Percentiles rank a stretch among this genome's conserved stretches.
These are phyloP conservation scores for Eudasyphora cyanicolor DNA, from an alignment of 2,888 invertebrate species.

Conservation along the genomic window DNA sequence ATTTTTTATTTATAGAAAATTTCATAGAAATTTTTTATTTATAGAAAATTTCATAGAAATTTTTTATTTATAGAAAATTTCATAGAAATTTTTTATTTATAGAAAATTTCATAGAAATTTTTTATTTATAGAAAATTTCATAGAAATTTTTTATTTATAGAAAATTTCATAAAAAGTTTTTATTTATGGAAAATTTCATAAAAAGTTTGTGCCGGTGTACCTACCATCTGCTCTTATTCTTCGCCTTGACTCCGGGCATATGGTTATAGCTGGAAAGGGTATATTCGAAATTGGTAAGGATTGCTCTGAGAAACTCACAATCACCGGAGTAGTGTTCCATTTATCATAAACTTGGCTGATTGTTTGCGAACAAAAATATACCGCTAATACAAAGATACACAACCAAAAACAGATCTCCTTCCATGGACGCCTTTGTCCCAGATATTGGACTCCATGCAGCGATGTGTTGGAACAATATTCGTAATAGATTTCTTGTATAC, in stretches of 20 bases:
- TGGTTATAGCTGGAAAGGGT: slow-evolving; percentile 77
- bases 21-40: too few species aligned
- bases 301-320: slow-evolving; percentile 87
- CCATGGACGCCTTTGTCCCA: slow-evolving; percentile 82
- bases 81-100: too few species aligned
- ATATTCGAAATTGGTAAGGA: slow-evolving; percentile 81
- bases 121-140: too few species aligned
- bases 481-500: slow-evolving; percentile 79
- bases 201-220: too few species aligned
- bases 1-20: too few species aligned
- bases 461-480: slow-evolving; percentile 83
- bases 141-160: too few species aligned
- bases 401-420: slow-evolving; percentile 83
- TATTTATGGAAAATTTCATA: too few species aligned
- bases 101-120: too few species aligned
- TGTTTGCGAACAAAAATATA: slow-evolving; percentile 82
- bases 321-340: slow-evolving; percentile 86
- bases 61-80: too few species aligned
- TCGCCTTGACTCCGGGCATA: slow-evolving; percentile 76
- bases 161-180: too few species aligned
- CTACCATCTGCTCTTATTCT: slow-evolving; percentile 65
- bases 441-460: slow-evolving; percentile 83
- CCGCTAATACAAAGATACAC: slow-evolving; percentile 82
- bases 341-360: slow-evolving; percentile 84
- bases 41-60: too few species aligned